Evolutionary conservation across 2,797 vertebrate species (phyloP).

Genomic region (Smutsia gigantea): DNA sequence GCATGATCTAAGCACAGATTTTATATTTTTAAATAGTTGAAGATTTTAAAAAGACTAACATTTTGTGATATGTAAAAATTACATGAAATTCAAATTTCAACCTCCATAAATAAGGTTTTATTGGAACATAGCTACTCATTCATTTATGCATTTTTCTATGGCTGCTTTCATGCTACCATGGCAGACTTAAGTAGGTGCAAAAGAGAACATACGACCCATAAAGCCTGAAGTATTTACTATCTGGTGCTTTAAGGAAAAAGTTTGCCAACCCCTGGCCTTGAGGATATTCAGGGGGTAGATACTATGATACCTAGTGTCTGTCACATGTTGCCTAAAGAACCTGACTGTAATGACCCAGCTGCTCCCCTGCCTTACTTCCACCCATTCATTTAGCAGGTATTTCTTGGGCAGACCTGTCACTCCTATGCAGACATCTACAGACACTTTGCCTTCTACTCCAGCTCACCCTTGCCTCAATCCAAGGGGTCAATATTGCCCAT

Average conservation of each 20-base stretch:
- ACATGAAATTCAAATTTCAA: slow-evolving; percentile 37
- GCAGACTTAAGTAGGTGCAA: background rate
- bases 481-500: background rate
- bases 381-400: background rate
- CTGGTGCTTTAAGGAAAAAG: background rate
- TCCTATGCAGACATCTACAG: background rate
- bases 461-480: background rate
- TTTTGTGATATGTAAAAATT: slow-evolving; percentile 47
- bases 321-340: background rate
- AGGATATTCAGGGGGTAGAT: background rate
- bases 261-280: background rate
- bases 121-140: slow-evolving; percentile 26
- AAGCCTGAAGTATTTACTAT: slow-evolving; percentile 46
- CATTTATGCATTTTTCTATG: slow-evolving; percentile 5
- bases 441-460: background rate
- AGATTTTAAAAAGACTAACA: slow-evolving; percentile 4
- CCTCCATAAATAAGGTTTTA: slow-evolving; percentile 45
- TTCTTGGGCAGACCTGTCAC: background rate
- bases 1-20: slow-evolving; percentile 19
- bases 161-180: background rate
- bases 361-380: background rate
- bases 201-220: background rate
- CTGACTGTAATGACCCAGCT: background rate
- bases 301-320: background rate
- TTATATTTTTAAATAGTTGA: background rate